Conservation (phyloP, 2,888 invertebrate genomes). For the Timandra comae region DNA sequence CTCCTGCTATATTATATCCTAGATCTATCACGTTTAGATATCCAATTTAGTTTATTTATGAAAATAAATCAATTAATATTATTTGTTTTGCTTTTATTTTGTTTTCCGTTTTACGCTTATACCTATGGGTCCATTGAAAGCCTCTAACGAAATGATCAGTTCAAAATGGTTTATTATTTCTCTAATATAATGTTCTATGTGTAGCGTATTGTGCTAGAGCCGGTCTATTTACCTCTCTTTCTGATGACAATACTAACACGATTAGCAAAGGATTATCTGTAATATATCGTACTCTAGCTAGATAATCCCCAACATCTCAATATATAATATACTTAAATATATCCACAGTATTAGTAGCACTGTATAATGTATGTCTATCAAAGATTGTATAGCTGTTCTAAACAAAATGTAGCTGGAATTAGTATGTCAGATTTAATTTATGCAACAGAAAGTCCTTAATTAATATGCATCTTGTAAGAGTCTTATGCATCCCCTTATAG, state of each 20-base stretch:
- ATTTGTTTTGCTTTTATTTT: constrained; percentile 44
- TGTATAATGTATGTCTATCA: constrained; percentile 35
- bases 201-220: constrained; percentile 1
- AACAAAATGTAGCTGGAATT: constrained; percentile 24
- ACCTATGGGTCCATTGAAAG: constrained; percentile 45
- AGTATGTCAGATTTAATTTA: too few species aligned
- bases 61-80: constrained; percentile 66
- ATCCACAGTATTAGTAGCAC: constrained; percentile 34
- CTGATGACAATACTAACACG: constrained; percentile 56
- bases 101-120: too few species aligned
- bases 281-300: too few species aligned
- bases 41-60: constrained; percentile 71
- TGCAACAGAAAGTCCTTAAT: too few species aligned
- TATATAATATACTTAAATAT: not conserved
- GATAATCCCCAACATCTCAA: not conserved
- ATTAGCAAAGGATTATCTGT: constrained; percentile 12
- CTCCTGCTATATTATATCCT: constrained; percentile 56
- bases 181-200: not conserved
- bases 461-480: too few species aligned
- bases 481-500: too few species aligned
- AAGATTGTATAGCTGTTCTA: constrained; percentile 44
- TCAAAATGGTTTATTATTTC: constrained; percentile 19
- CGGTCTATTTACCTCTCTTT: constrained; percentile 39
- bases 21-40: constrained; percentile 62
- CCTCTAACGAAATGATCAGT: constrained; percentile 31